These are phyloP conservation scores for Cossypha niveicapilla DNA, from an alignment of 2,797 vertebrate species.

Conservation along the genomic window DNA sequence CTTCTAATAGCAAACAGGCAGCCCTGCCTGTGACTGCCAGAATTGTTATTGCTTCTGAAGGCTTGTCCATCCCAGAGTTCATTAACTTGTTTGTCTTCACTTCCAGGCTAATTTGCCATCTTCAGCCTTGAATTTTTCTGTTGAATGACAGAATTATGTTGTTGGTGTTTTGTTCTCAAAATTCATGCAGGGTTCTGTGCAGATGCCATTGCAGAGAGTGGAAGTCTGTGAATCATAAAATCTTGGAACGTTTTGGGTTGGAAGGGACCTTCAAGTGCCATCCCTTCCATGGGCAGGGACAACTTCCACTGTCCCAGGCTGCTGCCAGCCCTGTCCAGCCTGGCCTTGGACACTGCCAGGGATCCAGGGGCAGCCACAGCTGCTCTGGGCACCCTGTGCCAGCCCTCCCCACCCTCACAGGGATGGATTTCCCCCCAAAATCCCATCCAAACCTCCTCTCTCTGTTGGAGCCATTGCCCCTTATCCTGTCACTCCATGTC, in stretches of 20 bases:
- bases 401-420: accelerated
- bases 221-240: background rate
- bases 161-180: background rate
- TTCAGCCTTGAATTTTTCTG: background rate
- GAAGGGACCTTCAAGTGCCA: no score
- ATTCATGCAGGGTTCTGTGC: accelerated
- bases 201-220: background rate
- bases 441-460: background rate
- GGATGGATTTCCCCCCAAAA: accelerated
- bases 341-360: accelerated
- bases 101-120: background rate
- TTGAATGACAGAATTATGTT: background rate
- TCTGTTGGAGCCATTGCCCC: background rate
- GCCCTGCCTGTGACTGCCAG: background rate
- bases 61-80: background rate
- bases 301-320: accelerated
- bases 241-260: background rate
- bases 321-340: accelerated
- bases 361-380: background rate
- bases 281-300: no score
- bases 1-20: background rate
- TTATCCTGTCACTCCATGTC: background rate
- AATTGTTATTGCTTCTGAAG: background rate
- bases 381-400: accelerated
- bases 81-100: background rate